Evolutionary conservation across 2,797 vertebrate species (phyloP).

Genomic region (Brachyrhaphis roseni): DNA sequence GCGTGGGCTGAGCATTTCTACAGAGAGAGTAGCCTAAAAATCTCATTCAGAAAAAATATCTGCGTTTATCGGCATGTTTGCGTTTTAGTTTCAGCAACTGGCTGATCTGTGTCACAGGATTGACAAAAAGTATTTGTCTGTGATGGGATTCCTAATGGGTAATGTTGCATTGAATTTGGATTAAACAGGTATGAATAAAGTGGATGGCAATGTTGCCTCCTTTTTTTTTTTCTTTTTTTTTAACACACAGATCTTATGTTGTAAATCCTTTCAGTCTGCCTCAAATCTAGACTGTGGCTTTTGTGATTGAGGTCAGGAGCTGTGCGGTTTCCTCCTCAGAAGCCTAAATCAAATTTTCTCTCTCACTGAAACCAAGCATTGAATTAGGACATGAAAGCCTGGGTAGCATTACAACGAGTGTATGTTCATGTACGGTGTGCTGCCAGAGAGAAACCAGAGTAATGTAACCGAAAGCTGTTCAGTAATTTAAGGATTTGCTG

Average conservation of each 20-base stretch:
- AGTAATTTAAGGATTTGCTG: slow-evolving; percentile 11
- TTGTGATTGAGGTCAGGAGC: slow-evolving; percentile 12
- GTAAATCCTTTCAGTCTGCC: slow-evolving; percentile 14
- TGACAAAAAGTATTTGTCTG: slow-evolving; percentile 25
- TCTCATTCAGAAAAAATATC: slow-evolving; percentile 37
- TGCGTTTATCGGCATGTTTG: slow-evolving; percentile 26
- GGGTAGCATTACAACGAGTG: slow-evolving; percentile 2
- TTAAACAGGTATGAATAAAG: background rate
- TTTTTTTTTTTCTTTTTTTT: too few species aligned
- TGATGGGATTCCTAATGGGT: slow-evolving; percentile 11
- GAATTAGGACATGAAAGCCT: slow-evolving; percentile 17
- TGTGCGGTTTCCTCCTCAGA: slow-evolving; percentile 32
- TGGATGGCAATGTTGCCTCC: background rate
- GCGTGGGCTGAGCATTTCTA: slow-evolving; percentile 40
- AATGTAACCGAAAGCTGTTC: slow-evolving; percentile 17
- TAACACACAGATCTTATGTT: background rate
- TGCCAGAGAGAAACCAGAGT: slow-evolving; percentile 14
- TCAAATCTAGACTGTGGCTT: slow-evolving; percentile 21
- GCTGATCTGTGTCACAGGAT: slow-evolving; percentile 32
- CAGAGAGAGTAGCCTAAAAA: slow-evolving; percentile 36
- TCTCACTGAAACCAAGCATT: slow-evolving; percentile 7
- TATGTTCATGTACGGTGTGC: background rate
- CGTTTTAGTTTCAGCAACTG: slow-evolving; percentile 18
- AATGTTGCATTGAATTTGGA: background rate
- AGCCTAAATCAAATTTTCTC: slow-evolving; percentile 20